Conservation (phyloP, 2,888 invertebrate genomes). For the Spatulosminthurus flaviceps region DNA sequence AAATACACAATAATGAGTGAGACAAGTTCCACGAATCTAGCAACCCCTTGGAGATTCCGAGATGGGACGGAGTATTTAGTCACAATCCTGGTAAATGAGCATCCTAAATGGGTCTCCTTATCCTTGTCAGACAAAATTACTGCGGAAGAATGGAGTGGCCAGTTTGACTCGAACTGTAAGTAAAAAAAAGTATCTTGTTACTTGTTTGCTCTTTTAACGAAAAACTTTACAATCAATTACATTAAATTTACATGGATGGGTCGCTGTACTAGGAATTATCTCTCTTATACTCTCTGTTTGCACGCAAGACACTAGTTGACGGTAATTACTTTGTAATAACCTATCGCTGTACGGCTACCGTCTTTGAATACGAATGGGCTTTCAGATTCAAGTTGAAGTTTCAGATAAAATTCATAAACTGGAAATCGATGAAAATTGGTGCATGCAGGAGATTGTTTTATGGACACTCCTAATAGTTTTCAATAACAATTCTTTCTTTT, state of each 20-base stretch:
- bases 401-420: background rate
- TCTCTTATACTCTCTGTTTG: background rate
- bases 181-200: background rate
- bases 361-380: background rate
- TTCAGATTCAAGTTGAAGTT: too few species aligned
- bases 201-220: background rate
- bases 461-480: background rate
- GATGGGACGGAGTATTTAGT: conserved; percentile 61
- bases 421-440: background rate
- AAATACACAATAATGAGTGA: conserved; percentile 2
- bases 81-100: conserved; percentile 61
- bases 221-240: conserved; percentile 2
- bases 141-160: conserved; percentile 71
- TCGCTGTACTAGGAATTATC: too few species aligned
- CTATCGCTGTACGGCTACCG: background rate
- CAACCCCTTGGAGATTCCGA: conserved; percentile 50
- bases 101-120: conserved; percentile 67
- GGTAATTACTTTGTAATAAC: background rate
- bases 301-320: background rate
- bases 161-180: conserved; percentile 69
- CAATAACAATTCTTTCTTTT: background rate
- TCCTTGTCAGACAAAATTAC: conserved; percentile 69
- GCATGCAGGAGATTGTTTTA: background rate
- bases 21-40: conserved; percentile 4
- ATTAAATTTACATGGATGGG: background rate